Evolutionary conservation across 2,888 invertebrate genomes (phyloP).

Genomic region (Apantesis nais): DNA sequence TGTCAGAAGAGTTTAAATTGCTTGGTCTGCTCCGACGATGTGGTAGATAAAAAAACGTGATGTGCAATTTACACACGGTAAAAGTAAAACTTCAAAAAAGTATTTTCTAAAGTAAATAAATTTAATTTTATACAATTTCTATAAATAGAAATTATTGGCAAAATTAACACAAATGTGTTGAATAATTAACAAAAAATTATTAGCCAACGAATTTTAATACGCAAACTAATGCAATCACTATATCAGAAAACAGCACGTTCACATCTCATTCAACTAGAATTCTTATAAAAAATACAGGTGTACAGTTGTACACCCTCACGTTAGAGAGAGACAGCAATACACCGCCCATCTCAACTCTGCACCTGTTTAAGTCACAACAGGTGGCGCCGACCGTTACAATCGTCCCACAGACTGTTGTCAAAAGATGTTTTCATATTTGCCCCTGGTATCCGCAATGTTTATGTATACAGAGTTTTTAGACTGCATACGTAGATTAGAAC

Average conservation of each 20-base stretch:
- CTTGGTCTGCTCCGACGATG: no score
- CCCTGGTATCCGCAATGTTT: neutral
- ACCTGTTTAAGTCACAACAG: conserved; percentile 70
- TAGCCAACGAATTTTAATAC: neutral
- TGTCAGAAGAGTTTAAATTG: no score
- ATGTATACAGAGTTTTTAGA: conserved; percentile 8
- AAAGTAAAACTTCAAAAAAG: no score
- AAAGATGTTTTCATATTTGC: neutral
- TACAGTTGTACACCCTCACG: neutral
- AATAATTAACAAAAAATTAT: no score
- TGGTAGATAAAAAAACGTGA: no score
- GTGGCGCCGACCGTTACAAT: conserved; percentile 60
- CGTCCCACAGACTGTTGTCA: conserved; percentile 46
- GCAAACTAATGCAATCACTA: neutral
- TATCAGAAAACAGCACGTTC: neutral
- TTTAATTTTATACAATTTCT: no score
- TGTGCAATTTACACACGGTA: no score
- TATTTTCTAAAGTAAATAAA: no score
- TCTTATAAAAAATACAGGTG: conserved; percentile 30
- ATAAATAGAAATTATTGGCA: no score
- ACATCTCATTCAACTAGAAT: neutral
- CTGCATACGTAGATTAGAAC: conserved; percentile 36
- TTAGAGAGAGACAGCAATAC: conserved; percentile 38
- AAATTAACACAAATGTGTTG: no score
- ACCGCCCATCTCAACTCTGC: conserved; percentile 34